Evolutionary conservation across 2,888 invertebrate species (phyloP).

Genomic region (Sphaerolaimus hirsutus): DNA sequence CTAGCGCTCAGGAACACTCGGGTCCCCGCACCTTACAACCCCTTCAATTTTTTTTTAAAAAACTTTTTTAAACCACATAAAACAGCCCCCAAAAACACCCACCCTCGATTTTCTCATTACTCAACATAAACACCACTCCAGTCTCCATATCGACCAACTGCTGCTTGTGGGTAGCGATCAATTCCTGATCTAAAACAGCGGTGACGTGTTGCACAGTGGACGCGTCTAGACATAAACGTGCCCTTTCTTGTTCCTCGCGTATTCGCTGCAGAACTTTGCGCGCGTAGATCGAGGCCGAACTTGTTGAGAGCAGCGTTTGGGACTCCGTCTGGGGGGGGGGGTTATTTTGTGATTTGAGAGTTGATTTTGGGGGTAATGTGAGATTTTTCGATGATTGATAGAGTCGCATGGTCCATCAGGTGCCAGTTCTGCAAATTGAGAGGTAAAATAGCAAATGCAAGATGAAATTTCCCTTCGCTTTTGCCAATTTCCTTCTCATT

Average conservation of each 20-base stretch:
- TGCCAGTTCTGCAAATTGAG: too few relatives aligned
- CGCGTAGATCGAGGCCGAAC: constrained; percentile 93
- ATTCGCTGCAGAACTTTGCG: constrained; percentile 86
- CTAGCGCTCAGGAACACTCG: too few relatives aligned
- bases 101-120: constrained; percentile 71
- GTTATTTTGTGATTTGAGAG: not conserved
- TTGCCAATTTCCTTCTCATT: too few relatives aligned
- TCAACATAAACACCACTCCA: constrained; percentile 92
- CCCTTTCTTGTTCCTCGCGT: constrained; percentile 84
- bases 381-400: too few relatives aligned
- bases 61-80: too few relatives aligned
- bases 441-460: too few relatives aligned
- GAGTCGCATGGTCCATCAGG: too few relatives aligned
- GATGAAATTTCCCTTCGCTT: too few relatives aligned
- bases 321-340: constrained; percentile 42
- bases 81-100: too few relatives aligned
- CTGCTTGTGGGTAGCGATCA: constrained; percentile 95
- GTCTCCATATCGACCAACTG: constrained; percentile 94
- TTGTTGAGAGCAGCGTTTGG: constrained; percentile 89
- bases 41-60: too few relatives aligned
- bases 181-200: constrained; percentile 87
- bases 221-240: constrained; percentile 87
- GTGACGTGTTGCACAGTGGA: constrained; percentile 84
- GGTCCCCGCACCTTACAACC: too few relatives aligned
- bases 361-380: too few relatives aligned